These are phyloP conservation scores for Erpetoichthys calabaricus DNA, from an alignment of 2,797 vertebrate species.

Conservation along the genomic window DNA sequence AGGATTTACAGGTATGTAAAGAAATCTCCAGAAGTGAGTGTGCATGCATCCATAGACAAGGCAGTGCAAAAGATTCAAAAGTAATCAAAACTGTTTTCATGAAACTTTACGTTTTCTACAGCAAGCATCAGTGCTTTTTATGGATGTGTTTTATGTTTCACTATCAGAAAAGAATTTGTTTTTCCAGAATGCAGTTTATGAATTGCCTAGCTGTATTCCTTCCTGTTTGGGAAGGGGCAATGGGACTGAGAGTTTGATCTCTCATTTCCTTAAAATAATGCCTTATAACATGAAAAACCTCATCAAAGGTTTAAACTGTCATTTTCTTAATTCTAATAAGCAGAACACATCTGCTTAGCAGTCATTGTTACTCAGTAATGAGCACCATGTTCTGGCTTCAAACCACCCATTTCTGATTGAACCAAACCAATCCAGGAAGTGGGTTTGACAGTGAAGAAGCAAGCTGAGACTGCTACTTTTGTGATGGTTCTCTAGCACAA, in stretches of 20 bases:
- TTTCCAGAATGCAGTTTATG: no score
- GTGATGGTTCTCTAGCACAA: neutral
- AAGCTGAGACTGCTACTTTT: no score
- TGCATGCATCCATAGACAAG: no score
- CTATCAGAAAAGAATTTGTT: no score
- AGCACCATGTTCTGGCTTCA: slow-evolving; percentile 22
- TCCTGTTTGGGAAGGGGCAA: slow-evolving; percentile 18
- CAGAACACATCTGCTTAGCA: slow-evolving; percentile 43
- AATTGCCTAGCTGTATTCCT: no score
- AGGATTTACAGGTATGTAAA: no score
- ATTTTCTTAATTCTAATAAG: slow-evolving; percentile 43
- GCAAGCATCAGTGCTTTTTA: no score
- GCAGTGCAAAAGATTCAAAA: no score
- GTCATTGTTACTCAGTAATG: slow-evolving; percentile 19
- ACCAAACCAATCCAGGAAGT: slow-evolving; percentile 21
- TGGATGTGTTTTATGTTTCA: no score
- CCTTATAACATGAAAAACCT: slow-evolving; percentile 43
- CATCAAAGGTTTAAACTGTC: slow-evolving; percentile 52
- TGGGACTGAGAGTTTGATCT: slow-evolving; percentile 25
- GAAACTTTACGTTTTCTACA: no score
- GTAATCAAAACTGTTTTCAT: no score
- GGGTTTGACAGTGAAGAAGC: neutral
- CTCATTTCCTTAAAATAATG: slow-evolving; percentile 51
- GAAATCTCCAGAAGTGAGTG: no score
- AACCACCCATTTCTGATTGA: slow-evolving; percentile 22